Conservation (phyloP, 2,113 vertebrate genomes). For the Sitta europaea region DNA sequence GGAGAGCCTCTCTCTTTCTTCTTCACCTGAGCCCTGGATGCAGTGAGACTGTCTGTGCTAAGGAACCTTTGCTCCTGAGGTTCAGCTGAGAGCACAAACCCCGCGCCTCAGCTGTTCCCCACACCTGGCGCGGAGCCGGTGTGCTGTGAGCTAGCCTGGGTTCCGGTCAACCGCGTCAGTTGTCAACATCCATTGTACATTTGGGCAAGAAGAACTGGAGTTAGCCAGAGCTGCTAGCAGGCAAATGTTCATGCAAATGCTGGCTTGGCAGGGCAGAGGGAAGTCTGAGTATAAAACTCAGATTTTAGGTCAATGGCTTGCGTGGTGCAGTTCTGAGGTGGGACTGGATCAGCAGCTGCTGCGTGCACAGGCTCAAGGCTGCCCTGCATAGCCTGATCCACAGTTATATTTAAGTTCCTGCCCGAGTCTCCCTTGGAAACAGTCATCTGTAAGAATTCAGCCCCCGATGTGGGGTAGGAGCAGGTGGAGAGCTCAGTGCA, state of each 20-base stretch:
- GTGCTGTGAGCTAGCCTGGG: too few species aligned
- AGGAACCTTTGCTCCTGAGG: too few species aligned
- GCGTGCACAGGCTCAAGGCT: not conserved
- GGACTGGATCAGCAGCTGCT: not conserved
- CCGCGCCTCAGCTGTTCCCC: too few species aligned
- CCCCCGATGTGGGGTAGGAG: not conserved
- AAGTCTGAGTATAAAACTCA: not conserved
- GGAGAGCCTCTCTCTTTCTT: too few species aligned
- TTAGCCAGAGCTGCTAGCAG: not conserved
- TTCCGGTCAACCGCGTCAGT: too few species aligned
- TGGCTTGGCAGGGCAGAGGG: not conserved
- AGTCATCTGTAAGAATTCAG: not conserved
- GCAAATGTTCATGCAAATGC: not conserved
- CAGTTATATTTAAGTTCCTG: constrained; percentile 3
- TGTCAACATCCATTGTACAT: not conserved
- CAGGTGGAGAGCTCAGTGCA: not conserved
- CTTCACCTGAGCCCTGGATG: too few species aligned
- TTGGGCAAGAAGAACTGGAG: not conserved
- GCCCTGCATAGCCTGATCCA: not conserved
- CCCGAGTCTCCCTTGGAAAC: not conserved
- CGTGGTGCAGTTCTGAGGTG: not conserved
- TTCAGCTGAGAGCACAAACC: too few species aligned
- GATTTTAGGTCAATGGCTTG: not conserved
- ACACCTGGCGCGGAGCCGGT: too few species aligned
- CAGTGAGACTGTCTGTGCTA: too few species aligned